These are phyloP conservation scores for Platyscapa corneri DNA, from an alignment of 1,140 invertebrate genomes.

Conservation along the genomic window DNA sequence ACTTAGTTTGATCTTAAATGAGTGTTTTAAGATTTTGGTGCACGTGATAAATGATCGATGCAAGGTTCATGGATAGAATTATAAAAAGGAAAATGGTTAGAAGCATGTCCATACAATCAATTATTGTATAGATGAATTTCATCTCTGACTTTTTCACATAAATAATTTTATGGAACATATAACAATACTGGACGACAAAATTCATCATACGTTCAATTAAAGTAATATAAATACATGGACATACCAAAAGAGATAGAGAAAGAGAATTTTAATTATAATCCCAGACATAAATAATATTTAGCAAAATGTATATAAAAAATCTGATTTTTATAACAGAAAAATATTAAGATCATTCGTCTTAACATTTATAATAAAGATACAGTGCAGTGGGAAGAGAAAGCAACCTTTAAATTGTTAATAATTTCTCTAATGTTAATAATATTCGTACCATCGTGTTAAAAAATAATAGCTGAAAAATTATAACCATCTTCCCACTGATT, in stretches of 20 bases:
- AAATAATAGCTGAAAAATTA: neutral
- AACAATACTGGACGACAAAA: neutral
- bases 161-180: neutral
- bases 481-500: slow-evolving; percentile 34
- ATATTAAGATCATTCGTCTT: slow-evolving; percentile 44
- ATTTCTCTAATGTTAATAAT: neutral
- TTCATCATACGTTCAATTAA: neutral
- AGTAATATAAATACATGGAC: slow-evolving; percentile 37
- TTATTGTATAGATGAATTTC: neutral
- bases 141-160: too few relatives aligned
- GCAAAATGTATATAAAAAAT: slow-evolving; percentile 24
- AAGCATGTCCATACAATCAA: slow-evolving; percentile 31
- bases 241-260: slow-evolving; percentile 21
- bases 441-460: slow-evolving; percentile 14
- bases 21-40: slow-evolving; percentile 42
- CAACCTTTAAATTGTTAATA: neutral
- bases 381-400: slow-evolving; percentile 41
- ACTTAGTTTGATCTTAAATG: slow-evolving; percentile 36
- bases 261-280: slow-evolving; percentile 44
- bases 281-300: slow-evolving; percentile 30
- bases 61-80: slow-evolving; percentile 39
- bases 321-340: slow-evolving; percentile 27
- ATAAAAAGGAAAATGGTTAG: slow-evolving; percentile 12
- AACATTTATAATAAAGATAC: slow-evolving; percentile 39
- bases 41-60: slow-evolving; percentile 46